phyloP scores from a whole-genome alignment of 1,140 invertebrate genomes.

The Paraescarpia echinospica region DNA sequence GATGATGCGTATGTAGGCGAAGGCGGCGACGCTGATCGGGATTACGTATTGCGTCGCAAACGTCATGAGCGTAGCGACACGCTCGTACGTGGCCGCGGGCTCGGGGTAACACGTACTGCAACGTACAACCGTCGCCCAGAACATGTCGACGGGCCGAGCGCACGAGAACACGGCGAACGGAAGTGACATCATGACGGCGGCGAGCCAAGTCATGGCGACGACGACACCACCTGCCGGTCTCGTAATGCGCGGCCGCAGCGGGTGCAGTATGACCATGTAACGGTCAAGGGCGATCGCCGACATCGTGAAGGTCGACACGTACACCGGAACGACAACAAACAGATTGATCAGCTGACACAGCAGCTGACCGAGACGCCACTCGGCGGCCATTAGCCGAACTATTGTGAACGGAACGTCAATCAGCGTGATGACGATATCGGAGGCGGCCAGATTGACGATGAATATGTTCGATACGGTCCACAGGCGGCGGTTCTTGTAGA shows the following conservation, averaged over 20 bases:
- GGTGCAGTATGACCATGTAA: slow-evolving; percentile 61
- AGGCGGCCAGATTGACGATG: slow-evolving; percentile 93
- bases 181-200: slow-evolving; percentile 58
- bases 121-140: slow-evolving; percentile 35
- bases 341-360: slow-evolving; percentile 62
- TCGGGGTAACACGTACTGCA: slow-evolving; percentile 54
- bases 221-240: slow-evolving; percentile 51
- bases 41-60: slow-evolving; percentile 63
- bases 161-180: slow-evolving; percentile 61
- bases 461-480: slow-evolving; percentile 97
- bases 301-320: slow-evolving; percentile 64
- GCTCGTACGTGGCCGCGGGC: slow-evolving; percentile 46
- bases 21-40: slow-evolving; percentile 58
- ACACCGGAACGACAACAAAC: slow-evolving; percentile 60
- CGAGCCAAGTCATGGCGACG: slow-evolving; percentile 59
- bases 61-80: slow-evolving; percentile 56
- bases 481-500: slow-evolving; percentile 87
- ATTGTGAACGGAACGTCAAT: slow-evolving; percentile 51
- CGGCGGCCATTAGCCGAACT: slow-evolving; percentile 40
- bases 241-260: slow-evolving; percentile 57
- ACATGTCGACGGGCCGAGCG: slow-evolving; percentile 32
- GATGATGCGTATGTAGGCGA: slow-evolving; percentile 56
- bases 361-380: slow-evolving; percentile 60
- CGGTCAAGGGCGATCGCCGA: slow-evolving; percentile 63
- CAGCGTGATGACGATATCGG: slow-evolving; percentile 85